Conservation (phyloP, 2,113 vertebrate genomes). For the Eulacestoma nigropectus region DNA sequence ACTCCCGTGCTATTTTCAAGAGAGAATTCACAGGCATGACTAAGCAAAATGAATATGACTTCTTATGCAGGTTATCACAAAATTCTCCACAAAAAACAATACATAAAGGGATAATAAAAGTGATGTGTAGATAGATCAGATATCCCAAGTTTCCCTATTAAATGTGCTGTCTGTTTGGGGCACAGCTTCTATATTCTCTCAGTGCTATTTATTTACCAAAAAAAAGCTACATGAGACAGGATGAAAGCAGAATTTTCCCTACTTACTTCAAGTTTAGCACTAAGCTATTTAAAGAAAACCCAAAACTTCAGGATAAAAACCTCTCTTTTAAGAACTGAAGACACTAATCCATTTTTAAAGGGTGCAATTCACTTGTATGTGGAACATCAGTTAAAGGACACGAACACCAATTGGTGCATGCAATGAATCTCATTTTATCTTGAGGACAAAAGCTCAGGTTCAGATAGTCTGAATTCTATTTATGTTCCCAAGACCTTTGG, state of each 20-base stretch:
- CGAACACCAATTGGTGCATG: background rate
- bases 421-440: background rate
- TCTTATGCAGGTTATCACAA: background rate
- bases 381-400: background rate
- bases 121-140: background rate
- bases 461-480: background rate
- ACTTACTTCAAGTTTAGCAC: background rate
- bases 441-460: background rate
- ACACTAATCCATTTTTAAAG: background rate
- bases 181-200: background rate
- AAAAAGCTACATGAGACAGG: background rate
- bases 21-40: background rate
- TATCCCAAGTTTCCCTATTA: background rate
- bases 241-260: background rate
- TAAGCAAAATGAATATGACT: background rate
- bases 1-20: background rate
- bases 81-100: background rate
- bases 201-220: background rate
- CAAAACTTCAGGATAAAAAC: background rate
- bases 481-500: background rate
- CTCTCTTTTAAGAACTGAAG: background rate
- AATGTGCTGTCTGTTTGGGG: background rate
- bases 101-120: background rate
- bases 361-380: background rate
- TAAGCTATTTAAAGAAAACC: background rate